phyloP scores from a whole-genome alignment of 2,113 vertebrate genomes.

The Malurus alboscapulatus region DNA sequence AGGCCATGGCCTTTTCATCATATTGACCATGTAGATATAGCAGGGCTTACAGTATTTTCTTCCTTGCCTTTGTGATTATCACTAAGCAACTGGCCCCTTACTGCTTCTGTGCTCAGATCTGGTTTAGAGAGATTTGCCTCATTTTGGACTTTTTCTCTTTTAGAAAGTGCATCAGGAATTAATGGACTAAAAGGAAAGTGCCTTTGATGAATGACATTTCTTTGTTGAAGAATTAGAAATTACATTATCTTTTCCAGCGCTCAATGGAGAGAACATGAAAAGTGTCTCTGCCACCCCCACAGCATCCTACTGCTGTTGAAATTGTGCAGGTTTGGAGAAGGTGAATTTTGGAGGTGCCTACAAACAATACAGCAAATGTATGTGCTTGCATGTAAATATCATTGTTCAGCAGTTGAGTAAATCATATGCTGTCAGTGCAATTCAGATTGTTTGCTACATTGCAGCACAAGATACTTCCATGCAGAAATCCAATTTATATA shows the following conservation, averaged over 20 bases:
- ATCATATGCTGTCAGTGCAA: neutral
- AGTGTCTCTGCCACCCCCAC: neutral
- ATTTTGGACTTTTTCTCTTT: conserved; percentile 9
- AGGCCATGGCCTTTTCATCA: conserved; percentile 1
- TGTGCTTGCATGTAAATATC: neutral
- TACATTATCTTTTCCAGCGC: neutral
- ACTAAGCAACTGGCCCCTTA: conserved; percentile 1
- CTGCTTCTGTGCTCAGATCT: neutral
- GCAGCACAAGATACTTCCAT: neutral
- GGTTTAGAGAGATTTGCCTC: neutral
- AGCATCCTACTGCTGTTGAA: neutral
- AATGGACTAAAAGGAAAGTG: neutral
- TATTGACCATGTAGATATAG: neutral
- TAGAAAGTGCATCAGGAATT: neutral
- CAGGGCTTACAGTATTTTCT: conserved; percentile 1
- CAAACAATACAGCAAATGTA: neutral
- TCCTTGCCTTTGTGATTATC: conserved; percentile 27
- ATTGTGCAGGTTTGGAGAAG: neutral
- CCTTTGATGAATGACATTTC: neutral
- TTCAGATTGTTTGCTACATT: neutral
- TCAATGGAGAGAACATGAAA: neutral
- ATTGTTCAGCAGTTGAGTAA: neutral
- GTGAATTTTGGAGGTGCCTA: neutral
- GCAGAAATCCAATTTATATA: neutral
- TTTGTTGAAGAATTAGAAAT: conserved; percentile 20